Base-by-base conservation (phyloP, 2,113 vertebrate genomes). In the Centropus unirufus region DNA sequence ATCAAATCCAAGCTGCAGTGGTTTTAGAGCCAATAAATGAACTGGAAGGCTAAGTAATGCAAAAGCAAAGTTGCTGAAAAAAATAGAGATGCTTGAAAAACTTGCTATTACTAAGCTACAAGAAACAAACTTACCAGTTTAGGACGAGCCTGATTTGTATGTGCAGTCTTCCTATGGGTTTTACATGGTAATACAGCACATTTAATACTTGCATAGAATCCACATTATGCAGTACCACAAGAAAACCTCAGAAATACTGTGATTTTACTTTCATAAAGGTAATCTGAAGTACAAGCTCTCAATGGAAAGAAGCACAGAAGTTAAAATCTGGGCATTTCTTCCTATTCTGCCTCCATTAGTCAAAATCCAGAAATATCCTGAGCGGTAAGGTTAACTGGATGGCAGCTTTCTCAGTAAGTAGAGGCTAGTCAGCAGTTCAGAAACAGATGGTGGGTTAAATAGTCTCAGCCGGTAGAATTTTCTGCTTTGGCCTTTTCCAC, bases 361-460 rank as follows among this genome's bases (percentile, higher is more conserved):
- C 0, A 2, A 87, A 78, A 76, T 61, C 77, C 90, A 91, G 67
- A 92, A 89, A 76, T 6, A 21, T 1, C 8, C 46, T 92, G 47
- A 54, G 87, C 1, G 0, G 61, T n/a, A 64, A 95, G 90, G 85
- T 92, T 96, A 95, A 94, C 23, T 14, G 83, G 52, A 76, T 73
- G 62, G 72, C 77, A 90, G 79, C 42, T 87, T 92, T 59, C 61
- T 75, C 4, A 1, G 44, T 95, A 96, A 95, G 93, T 64, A 46
- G 62, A 86, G 85, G 92, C 75, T 90, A 58, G 57, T 22, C 6
- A 6, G 57, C 74, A 51, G 54, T 52, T 94, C 17, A 8, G 72
- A 92, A 95, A 85, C 91, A 97, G 94, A 95, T 96, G 90, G 89
- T 26, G 90, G 90, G 92, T 96, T 96, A 97, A 96, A 96, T 5